phyloP scores from a whole-genome alignment of 1,140 invertebrate species.

The Zaprionus taronus region DNA sequence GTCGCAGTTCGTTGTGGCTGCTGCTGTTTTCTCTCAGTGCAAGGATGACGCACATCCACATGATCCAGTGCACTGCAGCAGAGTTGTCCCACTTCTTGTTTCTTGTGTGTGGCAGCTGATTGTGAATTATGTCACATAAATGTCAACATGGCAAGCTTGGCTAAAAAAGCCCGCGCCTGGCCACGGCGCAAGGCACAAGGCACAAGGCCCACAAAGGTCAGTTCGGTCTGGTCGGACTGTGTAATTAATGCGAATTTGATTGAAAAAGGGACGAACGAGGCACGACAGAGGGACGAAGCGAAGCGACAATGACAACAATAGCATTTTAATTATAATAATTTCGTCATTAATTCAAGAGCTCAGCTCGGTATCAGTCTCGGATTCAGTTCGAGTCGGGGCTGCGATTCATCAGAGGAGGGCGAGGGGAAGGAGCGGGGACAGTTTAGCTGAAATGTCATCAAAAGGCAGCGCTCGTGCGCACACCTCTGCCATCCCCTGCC shows the following conservation, averaged over 20 bases:
- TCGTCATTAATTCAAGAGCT: conserved; percentile 46
- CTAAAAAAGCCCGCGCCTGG: neutral
- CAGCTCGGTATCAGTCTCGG: neutral
- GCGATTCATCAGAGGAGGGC: neutral
- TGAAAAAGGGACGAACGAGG: conserved; percentile 25
- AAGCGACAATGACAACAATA: conserved; percentile 5
- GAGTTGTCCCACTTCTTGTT: neutral
- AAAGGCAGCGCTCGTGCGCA: neutral
- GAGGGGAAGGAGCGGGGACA: conserved; percentile 7
- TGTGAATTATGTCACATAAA: conserved; percentile 52
- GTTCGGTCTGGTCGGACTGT: conserved; percentile 22
- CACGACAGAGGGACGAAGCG: neutral
- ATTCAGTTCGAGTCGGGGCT: neutral
- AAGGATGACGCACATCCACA: neutral
- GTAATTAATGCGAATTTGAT: conserved; percentile 77
- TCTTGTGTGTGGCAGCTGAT: neutral
- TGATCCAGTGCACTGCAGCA: neutral
- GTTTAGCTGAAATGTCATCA: conserved; percentile 46
- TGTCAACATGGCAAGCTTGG: conserved; percentile 2
- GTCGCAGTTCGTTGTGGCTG: too few relatives aligned
- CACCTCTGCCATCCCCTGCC: neutral
- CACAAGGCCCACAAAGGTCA: conserved; percentile 29
- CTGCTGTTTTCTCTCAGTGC: neutral
- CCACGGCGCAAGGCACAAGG: neutral
- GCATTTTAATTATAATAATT: conserved; percentile 59